phyloP scores from a whole-genome alignment of 2,797 vertebrate genomes.

The Sylvilagus floridanus region DNA sequence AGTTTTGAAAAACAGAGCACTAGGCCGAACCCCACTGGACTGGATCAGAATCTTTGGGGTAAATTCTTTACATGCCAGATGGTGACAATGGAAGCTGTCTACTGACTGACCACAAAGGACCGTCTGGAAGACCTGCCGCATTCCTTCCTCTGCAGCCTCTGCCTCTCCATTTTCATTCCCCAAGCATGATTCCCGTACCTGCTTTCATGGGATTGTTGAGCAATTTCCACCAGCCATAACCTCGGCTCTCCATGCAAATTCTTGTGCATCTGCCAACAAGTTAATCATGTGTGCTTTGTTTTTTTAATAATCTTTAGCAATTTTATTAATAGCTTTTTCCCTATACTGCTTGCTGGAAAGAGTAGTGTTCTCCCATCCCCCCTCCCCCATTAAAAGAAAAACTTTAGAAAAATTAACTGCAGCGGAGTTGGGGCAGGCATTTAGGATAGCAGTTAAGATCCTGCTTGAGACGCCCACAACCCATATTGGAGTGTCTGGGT shows the following conservation, averaged over 20 bases:
- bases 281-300: background rate
- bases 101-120: background rate
- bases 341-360: background rate
- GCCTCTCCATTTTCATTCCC: background rate
- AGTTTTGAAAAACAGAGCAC: constrained; percentile 7
- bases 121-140: background rate
- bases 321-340: constrained; percentile 2
- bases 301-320: background rate
- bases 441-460: no score
- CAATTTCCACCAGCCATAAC: background rate
- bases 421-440: no score
- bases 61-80: background rate
- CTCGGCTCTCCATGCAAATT: background rate
- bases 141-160: background rate
- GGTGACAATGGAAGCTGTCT: background rate
- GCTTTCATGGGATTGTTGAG: background rate
- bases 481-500: no score
- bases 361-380: background rate
- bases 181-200: background rate
- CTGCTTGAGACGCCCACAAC: no score
- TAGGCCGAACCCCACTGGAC: background rate
- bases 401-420: background rate
- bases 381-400: background rate
- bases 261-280: background rate
- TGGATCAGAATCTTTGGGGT: background rate